Evolutionary conservation across 1,140 invertebrate genomes (phyloP), one percentile per base, ranked within the genome.

Genomic region (Chrysomallon squamiferum): DNA sequence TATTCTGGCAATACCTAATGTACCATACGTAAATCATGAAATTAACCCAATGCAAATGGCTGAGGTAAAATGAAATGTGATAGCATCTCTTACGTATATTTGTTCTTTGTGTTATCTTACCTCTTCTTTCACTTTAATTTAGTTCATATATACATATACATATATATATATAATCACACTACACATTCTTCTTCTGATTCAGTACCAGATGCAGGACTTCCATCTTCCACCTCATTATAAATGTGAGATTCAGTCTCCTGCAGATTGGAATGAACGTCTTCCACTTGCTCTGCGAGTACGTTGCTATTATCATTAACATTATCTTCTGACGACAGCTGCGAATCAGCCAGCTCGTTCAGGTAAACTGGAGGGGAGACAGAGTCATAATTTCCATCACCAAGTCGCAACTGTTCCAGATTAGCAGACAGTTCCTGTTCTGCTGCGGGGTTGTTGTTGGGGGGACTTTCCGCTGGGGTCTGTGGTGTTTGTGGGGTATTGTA

Each of bases 401-500:
- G 61, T 45, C 76, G 59, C 20, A 81, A 58, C 29, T 73, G 69
- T 49, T 81, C 76, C 13, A 81, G 64, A 13, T 78, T 73, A 13
- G 70, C 62, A 50, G 72, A 72, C 2, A 81, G 68, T 59, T 81
- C 79, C 54, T 76, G 73, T 43, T 79, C 74, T 41, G 78, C 77
- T 2, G 71, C 69, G 4, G 70, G 69, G 29, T 71, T 61, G 56
- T 69, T 74, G 45, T 63, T 72, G 18, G 78, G 76, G 2, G 78
- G 80, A 66, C 80, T 82, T 58, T 82, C 77, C 6, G 76, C 77
- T 11, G 80, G 80, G 4, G 78, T 82, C 62, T 76, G 71, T 27
- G 79, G 77, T 5, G 74, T 79, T 49, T 79, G 78, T 11, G 80
- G 78, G 11, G 78, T 82, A 59, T 80, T 82, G 49, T 76, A 75